phyloP scores from a whole-genome alignment of 2,113 vertebrate genomes.

The Pedionomus torquatus region DNA sequence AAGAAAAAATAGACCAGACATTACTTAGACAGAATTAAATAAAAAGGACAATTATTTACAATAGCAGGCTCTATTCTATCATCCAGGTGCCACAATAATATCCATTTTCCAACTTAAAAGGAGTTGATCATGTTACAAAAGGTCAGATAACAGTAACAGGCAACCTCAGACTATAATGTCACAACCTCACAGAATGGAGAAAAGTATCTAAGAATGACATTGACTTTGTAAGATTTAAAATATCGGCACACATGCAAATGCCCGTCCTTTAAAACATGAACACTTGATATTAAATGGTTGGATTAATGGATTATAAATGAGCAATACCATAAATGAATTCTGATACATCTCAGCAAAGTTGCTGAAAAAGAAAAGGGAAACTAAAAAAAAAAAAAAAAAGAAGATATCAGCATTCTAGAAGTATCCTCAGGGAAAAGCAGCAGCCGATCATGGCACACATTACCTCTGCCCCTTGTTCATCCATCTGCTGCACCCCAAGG shows the following conservation, averaged over 20 bases:
- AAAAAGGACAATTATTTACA: background rate
- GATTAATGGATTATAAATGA: constrained; percentile 21
- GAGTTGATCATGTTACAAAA: background rate
- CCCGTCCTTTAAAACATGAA: background rate
- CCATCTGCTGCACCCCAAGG: constrained; percentile 74
- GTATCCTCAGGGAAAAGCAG: constrained; percentile 12
- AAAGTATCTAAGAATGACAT: background rate
- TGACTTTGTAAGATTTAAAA: background rate
- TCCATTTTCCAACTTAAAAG: background rate
- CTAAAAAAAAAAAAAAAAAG: background rate
- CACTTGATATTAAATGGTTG: background rate
- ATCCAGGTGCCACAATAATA: background rate
- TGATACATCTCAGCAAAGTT: constrained; percentile 13
- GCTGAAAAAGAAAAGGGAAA: background rate
- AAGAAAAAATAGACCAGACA: background rate
- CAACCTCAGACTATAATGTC: background rate
- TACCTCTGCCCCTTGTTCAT: constrained; percentile 72
- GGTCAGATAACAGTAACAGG: background rate
- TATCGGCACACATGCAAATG: background rate
- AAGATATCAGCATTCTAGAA: constrained; percentile 50
- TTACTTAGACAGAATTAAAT: background rate
- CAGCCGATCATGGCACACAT: constrained; percentile 60
- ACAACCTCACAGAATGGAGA: background rate
- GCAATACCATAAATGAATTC: constrained; percentile 12
- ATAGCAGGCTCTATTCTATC: background rate